Evolutionary conservation across 2,113 vertebrate species (phyloP), one percentile per base, ranked within the genome.

Genomic region (Willisornis vidua): DNA sequence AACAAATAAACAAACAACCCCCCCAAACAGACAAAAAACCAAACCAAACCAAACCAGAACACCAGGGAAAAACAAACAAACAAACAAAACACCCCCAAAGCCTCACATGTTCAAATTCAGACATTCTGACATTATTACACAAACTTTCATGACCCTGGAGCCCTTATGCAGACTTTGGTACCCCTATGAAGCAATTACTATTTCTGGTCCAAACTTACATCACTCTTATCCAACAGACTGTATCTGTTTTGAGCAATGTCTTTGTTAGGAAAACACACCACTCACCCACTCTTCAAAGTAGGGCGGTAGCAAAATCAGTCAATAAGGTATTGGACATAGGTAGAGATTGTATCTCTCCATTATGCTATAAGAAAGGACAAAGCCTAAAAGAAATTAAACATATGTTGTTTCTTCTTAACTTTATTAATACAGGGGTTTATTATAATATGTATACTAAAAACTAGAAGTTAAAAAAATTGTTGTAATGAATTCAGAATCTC

Each of bases 111-210:
- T 5, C 15, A 67, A 62, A 79, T 33, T 19, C 13, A 59, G 26
- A 41, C 0, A 23, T 68, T 85, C 19, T 46, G 2, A 18, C 3
- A n/a, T 41, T 17, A 46, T 41, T 14, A 31, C 1, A 0, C 4
- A 72, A 28, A 7, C 4, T 37, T 85, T 90, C 24, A 37, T 68
- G 31, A 23, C 13, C 37, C 3, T 39, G 13, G n/a, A 92, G 39
- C 5, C 26, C 20, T 85, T 72, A 14, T 14, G 39, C 4, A 65
- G 20, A 43, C 26, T 66, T 79, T 59, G 9, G 48, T 41, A 41
- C 15, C 14, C 12, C 12, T 59, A 12, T 46, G 12, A 78, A 45
- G 20, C 12, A 8, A 63, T 63, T 65, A 35, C 17, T 37, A 63
- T 68, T 70, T 22, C 12, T 43, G 10, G 10, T 35, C 2, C 15